Evolutionary conservation across 2,113 vertebrate species (phyloP).

Genomic region (Leiothrix lutea): DNA sequence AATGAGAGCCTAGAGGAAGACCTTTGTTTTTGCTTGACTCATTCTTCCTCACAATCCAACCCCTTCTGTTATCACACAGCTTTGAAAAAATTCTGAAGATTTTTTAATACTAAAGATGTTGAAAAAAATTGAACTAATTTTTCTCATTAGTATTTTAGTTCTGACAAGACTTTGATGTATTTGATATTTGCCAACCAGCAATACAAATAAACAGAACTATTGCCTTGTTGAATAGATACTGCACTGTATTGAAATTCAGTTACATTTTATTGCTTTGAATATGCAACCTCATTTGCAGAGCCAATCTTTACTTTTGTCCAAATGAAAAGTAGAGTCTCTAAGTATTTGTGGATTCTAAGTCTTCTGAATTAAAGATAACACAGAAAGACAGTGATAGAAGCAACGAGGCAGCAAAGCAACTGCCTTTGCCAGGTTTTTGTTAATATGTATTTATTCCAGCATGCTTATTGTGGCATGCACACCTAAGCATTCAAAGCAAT

Average conservation of each 20-base stretch:
- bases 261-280: not conserved
- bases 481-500: not conserved
- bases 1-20: not conserved
- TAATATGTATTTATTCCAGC: not conserved
- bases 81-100: not conserved
- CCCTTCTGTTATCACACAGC: not conserved
- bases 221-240: not conserved
- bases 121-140: not conserved
- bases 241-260: not conserved
- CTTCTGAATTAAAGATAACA: not conserved
- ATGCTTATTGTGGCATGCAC: not conserved
- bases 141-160: not conserved
- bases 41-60: not conserved
- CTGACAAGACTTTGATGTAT: not conserved
- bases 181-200: not conserved
- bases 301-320: not conserved
- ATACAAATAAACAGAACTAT: not conserved
- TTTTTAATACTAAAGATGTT: not conserved
- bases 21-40: not conserved
- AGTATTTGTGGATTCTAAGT: not conserved
- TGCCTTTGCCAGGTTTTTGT: not conserved
- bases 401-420: constrained; percentile 4
- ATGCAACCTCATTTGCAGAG: not conserved
- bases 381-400: not conserved
- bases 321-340: not conserved